A percentile compares a stretch with the other conserved stretches of the same genome.
phyloP scores from a whole-genome alignment of 2,888 invertebrate species.

The Eudasyphora cyanicolor region DNA sequence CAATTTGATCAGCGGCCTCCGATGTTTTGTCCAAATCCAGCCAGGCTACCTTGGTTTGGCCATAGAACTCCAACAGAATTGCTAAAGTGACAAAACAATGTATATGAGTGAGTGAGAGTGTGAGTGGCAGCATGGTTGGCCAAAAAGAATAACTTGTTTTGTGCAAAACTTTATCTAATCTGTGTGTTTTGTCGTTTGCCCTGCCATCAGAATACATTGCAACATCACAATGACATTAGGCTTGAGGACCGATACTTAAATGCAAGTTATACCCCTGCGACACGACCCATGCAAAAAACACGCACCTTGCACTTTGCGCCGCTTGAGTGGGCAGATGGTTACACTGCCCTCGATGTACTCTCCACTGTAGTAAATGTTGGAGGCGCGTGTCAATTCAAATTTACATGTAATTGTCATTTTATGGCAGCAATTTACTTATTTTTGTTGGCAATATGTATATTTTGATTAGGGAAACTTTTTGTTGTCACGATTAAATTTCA shows the following conservation, averaged over 20 bases:
- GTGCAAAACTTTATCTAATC: conserved; percentile 54
- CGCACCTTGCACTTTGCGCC: conserved; percentile 42
- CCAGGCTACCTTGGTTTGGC: conserved; percentile 52
- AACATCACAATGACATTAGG: conserved; percentile 14
- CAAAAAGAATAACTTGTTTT: no score
- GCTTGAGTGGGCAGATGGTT: conserved; percentile 44
- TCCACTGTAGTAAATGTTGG: conserved; percentile 73
- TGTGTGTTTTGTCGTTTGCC: background rate
- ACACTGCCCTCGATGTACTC: conserved; percentile 71
- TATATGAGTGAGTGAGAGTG: background rate
- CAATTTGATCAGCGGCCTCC: conserved; percentile 25
- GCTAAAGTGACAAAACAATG: conserved; percentile 30
- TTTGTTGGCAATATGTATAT: conserved; percentile 15
- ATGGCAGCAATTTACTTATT: conserved; percentile 24
- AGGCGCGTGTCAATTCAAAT: conserved; percentile 71
- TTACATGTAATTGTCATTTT: conserved; percentile 65
- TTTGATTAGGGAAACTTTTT: background rate
- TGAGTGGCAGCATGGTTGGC: background rate
- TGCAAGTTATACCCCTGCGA: background rate
- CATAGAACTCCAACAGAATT: conserved; percentile 58
- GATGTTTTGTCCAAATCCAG: conserved; percentile 54
- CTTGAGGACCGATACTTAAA: background rate
- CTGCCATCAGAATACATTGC: conserved; percentile 23
- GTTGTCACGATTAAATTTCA: background rate
- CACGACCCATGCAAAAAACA: no score